A percentile compares a stretch with the other conserved stretches of the same genome.
phyloP scores from a whole-genome alignment of 2,113 vertebrate genomes.

The Zingel zingel region DNA sequence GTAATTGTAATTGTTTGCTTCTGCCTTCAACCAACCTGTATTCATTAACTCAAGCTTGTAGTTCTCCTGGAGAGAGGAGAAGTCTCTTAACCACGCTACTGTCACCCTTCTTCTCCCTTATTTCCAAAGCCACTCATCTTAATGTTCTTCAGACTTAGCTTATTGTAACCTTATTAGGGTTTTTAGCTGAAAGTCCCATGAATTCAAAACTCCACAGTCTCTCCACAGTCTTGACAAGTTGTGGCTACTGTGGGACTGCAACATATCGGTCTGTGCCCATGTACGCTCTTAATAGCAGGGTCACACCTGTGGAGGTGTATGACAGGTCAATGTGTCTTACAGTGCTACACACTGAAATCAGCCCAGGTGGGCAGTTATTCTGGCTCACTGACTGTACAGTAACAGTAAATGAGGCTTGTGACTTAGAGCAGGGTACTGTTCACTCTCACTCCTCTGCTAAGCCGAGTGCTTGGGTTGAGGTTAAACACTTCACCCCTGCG shows the following conservation, averaged over 20 bases:
- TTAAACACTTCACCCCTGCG: conserved; percentile 13
- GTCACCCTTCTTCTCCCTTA: background rate
- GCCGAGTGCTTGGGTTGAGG: background rate
- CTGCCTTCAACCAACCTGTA: background rate
- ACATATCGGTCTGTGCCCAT: background rate
- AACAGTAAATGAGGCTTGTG: conserved; percentile 28
- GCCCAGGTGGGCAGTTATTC: conserved; percentile 17
- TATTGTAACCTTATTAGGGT: background rate
- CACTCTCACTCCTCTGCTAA: background rate
- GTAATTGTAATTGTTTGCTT: too few species aligned
- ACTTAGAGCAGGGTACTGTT: background rate
- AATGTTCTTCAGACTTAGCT: background rate
- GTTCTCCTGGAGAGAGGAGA: background rate
- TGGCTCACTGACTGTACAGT: conserved; percentile 32
- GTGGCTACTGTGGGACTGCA: background rate
- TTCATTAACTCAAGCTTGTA: background rate
- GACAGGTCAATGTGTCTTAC: background rate
- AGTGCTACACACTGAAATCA: conserved; percentile 8
- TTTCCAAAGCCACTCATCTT: too few species aligned
- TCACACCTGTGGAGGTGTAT: conserved; percentile 8
- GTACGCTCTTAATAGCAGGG: background rate
- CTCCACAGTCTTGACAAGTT: too few species aligned
- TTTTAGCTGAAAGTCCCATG: background rate
- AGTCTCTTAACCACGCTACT: background rate
- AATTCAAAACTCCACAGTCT: background rate